phyloP scores from a whole-genome alignment of 1,140 invertebrate genomes.

The Hormaphis cornu region DNA sequence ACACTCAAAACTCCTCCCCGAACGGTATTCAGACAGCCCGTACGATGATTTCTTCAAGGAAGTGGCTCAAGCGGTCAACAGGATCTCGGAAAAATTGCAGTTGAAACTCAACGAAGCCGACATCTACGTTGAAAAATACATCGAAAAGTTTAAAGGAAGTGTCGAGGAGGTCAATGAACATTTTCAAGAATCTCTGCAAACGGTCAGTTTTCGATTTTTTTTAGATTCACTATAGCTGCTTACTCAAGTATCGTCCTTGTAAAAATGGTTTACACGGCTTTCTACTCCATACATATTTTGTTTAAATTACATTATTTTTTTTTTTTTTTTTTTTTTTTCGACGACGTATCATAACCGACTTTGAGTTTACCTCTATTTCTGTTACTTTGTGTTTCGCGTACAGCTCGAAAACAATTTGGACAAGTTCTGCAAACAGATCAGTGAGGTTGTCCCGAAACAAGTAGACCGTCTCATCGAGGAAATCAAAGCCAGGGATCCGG shows the following conservation, averaged over 20 bases:
- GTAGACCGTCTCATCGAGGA: background rate
- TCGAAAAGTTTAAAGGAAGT: background rate
- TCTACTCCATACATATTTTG: no score
- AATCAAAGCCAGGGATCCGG: background rate
- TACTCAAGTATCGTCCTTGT: no score
- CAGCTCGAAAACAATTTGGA: background rate
- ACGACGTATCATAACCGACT: no score
- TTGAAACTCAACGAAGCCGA: background rate
- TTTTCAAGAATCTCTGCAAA: background rate
- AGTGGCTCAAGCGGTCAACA: background rate
- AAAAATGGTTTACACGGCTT: no score
- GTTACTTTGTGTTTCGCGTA: background rate
- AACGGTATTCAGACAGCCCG: background rate
- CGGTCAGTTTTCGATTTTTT: background rate
- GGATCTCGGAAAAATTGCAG: background rate
- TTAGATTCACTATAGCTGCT: no score
- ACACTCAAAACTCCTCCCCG: background rate
- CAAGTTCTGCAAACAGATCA: background rate
- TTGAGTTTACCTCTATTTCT: no score
- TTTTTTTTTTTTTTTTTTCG: no score
- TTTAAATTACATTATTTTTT: no score
- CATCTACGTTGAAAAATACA: background rate
- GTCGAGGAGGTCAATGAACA: background rate
- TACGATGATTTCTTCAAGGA: constrained; percentile 2
- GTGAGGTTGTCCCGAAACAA: background rate